Evolutionary conservation across 2,888 invertebrate genomes (phyloP).

Genomic region (Autographa pulchrina): DNA sequence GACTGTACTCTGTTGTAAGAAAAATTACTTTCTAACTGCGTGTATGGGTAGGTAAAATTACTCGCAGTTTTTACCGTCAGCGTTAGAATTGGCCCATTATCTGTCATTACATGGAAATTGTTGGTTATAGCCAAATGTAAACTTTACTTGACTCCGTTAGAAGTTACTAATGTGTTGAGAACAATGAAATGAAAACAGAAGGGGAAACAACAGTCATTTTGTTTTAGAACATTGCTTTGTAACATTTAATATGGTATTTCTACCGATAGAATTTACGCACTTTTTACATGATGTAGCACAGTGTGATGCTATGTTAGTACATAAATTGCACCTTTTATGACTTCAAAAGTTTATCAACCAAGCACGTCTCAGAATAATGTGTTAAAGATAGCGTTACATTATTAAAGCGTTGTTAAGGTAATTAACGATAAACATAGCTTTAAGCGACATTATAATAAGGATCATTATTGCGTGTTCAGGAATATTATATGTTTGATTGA

Average conservation of each 20-base stretch:
- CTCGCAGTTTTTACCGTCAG: neutral
- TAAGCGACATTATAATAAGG: conserved; percentile 21
- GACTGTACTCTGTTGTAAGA: neutral
- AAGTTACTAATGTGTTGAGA: neutral
- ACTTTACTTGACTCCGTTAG: neutral
- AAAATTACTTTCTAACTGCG: conserved; percentile 10
- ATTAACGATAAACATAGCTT: conserved; percentile 10
- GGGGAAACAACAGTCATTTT: no score
- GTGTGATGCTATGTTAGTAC: no score
- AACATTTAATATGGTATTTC: no score
- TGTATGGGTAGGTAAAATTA: neutral
- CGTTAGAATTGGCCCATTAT: neutral
- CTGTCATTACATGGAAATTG: neutral
- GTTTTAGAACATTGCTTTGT: no score
- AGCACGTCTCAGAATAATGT: conserved; percentile 13
- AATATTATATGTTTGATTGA: conserved; percentile 35
- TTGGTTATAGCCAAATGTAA: neutral
- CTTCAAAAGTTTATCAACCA: neutral
- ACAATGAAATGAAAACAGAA: neutral
- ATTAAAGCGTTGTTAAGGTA: conserved; percentile 9
- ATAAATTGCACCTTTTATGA: no score
- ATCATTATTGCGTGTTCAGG: conserved; percentile 17
- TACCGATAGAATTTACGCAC: no score
- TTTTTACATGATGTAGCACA: no score
- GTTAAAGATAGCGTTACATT: neutral